A percentile compares a stretch with the other conserved stretches of the same genome.
Conservation (phyloP, 2,113 vertebrate species). For the Cygnus buccinator region DNA sequence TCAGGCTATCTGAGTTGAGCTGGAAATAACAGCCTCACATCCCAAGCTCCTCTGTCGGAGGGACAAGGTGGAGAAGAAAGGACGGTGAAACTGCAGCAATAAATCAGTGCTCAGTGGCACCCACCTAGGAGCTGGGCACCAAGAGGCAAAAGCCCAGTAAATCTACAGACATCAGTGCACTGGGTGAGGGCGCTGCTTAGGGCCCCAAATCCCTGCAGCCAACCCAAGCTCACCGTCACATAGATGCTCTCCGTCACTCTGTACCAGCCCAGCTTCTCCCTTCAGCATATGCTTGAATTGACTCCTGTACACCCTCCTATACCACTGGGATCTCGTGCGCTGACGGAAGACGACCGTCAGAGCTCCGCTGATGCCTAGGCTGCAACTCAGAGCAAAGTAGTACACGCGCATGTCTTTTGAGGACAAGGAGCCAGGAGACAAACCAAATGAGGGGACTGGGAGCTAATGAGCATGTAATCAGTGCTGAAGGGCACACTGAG, state of each 20-base stretch:
- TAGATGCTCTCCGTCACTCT: fast-evolving
- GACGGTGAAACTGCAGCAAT: background rate
- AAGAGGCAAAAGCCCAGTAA: background rate
- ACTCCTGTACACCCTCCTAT: background rate
- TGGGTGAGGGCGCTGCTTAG: background rate
- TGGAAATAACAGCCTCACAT: background rate
- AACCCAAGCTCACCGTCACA: background rate
- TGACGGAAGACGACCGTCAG: background rate
- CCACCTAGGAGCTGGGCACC: background rate
- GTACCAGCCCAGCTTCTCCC: background rate
- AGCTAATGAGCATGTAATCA: background rate
- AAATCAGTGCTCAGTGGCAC: background rate
- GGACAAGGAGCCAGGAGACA: background rate
- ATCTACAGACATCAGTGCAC: background rate
- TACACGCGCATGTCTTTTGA: background rate
- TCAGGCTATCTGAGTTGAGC: background rate
- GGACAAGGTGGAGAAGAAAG: background rate
- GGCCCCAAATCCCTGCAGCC: background rate
- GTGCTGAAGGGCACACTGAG: background rate
- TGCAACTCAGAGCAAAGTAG: background rate
- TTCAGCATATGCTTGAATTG: background rate
- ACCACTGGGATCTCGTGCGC: background rate
- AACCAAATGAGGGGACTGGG: background rate
- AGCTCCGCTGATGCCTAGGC: background rate
- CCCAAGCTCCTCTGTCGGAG: background rate